phyloP scores from a whole-genome alignment of 2,797 vertebrate species.

The Threskiornis aethiopicus region DNA sequence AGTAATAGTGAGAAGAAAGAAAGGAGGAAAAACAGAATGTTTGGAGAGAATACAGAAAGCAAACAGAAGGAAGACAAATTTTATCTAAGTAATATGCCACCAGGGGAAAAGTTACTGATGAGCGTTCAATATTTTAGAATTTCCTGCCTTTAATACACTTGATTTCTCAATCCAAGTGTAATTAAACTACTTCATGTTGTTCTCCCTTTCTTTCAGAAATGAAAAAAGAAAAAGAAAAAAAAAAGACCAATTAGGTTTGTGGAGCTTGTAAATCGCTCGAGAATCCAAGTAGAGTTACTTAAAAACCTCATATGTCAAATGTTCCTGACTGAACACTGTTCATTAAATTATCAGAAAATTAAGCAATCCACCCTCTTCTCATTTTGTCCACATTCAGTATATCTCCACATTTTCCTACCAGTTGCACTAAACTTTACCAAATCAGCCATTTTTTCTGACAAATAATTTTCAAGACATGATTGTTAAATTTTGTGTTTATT shows the following conservation, averaged over 20 bases:
- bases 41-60: not conserved
- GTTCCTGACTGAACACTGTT: not conserved
- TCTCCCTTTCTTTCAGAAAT: not conserved
- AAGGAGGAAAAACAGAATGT: not conserved
- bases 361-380: not conserved
- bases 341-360: not conserved
- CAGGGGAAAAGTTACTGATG: not conserved
- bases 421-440: not conserved
- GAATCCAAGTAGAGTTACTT: not conserved
- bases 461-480: not conserved
- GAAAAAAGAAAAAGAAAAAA: not conserved
- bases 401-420: not conserved
- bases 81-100: not conserved
- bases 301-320: not conserved
- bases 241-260: not conserved
- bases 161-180: not conserved
- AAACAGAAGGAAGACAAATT: not conserved
- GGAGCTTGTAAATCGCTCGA: not conserved
- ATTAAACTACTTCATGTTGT: not conserved
- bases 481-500: not conserved
- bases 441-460: not conserved
- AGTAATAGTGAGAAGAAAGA: not conserved
- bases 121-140: not conserved
- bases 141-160: not conserved
- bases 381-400: not conserved